These are phyloP conservation scores for Mormyrops boulengeri DNA, from an alignment of 2,797 vertebrate species.

Conservation along the genomic window DNA sequence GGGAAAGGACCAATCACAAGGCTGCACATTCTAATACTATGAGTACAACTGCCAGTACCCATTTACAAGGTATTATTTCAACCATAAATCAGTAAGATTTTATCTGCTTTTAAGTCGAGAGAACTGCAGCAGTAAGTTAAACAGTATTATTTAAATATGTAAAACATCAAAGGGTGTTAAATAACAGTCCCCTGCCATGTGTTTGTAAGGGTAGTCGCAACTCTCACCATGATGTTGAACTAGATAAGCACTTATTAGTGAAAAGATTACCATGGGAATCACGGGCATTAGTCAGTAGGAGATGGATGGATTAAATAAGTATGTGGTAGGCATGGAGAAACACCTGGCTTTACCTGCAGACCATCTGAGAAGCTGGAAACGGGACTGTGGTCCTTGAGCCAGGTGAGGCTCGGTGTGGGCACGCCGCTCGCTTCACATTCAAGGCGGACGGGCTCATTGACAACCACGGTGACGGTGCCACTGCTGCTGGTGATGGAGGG, in stretches of 20 bases:
- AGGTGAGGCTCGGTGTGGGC: constrained; percentile 85
- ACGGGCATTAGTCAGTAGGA: not conserved
- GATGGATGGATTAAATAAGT: not conserved
- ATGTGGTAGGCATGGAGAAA: not conserved
- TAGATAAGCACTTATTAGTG: not conserved
- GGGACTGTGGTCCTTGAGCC: constrained; percentile 93
- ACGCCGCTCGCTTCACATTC: constrained; percentile 88
- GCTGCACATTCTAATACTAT: not conserved
- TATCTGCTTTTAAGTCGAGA: not conserved
- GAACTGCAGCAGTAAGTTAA: not conserved
- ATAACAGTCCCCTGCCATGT: not conserved
- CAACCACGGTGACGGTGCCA: constrained; percentile 72
- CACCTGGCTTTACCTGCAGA: constrained; percentile 70
- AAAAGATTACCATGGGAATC: not conserved
- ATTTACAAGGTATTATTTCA: not conserved
- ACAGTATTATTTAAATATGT: not conserved
- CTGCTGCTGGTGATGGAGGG: constrained; percentile 78
- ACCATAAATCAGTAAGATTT: not conserved
- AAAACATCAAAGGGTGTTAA: not conserved
- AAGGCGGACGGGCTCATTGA: constrained; percentile 77
- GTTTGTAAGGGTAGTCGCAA: not conserved
- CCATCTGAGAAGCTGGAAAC: constrained; percentile 78
- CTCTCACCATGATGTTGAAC: not conserved
- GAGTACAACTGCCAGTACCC: not conserved
- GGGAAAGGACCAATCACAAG: not conserved